Evolutionary conservation across 2,797 vertebrate genomes (phyloP), one percentile per base, ranked within the genome.

Genomic region (Tokudaia muenninki): DNA sequence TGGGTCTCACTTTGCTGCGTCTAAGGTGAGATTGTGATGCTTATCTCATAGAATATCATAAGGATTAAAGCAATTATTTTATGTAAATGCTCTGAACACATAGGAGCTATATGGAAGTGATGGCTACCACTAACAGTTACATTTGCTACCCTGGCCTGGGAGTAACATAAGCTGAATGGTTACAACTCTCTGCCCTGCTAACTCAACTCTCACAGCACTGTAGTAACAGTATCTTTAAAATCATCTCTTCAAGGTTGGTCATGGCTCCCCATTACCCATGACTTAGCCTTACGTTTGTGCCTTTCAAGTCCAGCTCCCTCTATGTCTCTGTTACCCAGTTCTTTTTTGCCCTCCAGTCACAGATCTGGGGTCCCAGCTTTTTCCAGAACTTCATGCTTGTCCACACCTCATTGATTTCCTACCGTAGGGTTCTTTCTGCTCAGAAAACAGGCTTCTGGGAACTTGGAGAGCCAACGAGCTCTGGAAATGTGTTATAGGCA

Each of bases 381-480:
- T 95, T 12, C 59, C 34, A 74, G 72, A 0, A 6, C 1, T n/a
- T 78, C 0, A 12, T 16, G 52, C 47, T 81, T 79, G 80, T 31
- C 77, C 50, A 16, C 31, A 70, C 5, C 34, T 50, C 91, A 63
- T 4, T 1, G 3, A 50, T 61, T 95, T 91, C 86, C 55, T 19
- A 3, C 83, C 47, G 4, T 22, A 2, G 44, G 59, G 11, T 55
- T 82, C 63, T 95, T 91, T 93, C 17, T 95, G 50, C 65, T 44
- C 55, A 78, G 88, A 93, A 86, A 86, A 29, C 31, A 37, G 55
- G n/a, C 74, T 95, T 96, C 92, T 41, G 78, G 94, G 55, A 94
- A 87, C 77, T 83, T 44, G 11, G 50, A 80, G 81, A 10, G n/a
- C 74, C 50, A 0, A 47, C 74, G 79, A 59, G 57, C 21, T 59